Evolutionary conservation across 2,113 vertebrate species (phyloP), one percentile per base, ranked within the genome.

Genomic region (Pitta sordida): DNA sequence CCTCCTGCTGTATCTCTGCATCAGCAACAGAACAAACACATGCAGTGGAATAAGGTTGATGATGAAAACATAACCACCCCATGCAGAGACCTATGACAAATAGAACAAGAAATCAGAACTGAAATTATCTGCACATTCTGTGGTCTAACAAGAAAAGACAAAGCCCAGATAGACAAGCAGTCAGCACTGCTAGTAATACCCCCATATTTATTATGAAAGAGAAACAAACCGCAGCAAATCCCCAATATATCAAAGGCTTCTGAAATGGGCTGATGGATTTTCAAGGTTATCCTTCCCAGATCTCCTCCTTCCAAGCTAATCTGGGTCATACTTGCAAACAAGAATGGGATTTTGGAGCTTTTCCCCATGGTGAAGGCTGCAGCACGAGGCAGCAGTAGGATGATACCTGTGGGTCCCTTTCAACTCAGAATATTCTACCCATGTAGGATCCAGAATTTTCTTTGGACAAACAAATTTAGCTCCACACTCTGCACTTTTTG

Each of bases 1-100:
- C 97, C 99, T 98, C 83, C 98, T 98, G 98, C 99, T 99, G 97
- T 99, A 99, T 84, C 99, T 98, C 96, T 99, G 99, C 99, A 99
- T 99, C 94, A 99, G 98, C 86, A 99, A 97, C 86, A 99, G 98
- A 82, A 98, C 99, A 97, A 99, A 99, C 71, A 99, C 99, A 90
- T 99, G 99, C 93, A 99, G 98, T 37, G 99, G 99, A 96, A 99
- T 99, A 96, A 99, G 98, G 97, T 99, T 99, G 98, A 99, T 99
- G 92, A 99, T 99, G 90, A 99, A 99, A 86, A 99, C 99, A 78
- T 99, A 99, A 79, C 99, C 99, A 96, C 99, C 99, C 99, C 99
- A 99, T n/a, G 99, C 99, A 62, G 99, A 99, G 83, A 99, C 99
- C 99, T 99, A 82, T 1, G 83, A 95, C 64, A 92, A 95, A 96